Evolutionary conservation across 2,888 invertebrate genomes (phyloP).

Genomic region (Augochlorella aurata): DNA sequence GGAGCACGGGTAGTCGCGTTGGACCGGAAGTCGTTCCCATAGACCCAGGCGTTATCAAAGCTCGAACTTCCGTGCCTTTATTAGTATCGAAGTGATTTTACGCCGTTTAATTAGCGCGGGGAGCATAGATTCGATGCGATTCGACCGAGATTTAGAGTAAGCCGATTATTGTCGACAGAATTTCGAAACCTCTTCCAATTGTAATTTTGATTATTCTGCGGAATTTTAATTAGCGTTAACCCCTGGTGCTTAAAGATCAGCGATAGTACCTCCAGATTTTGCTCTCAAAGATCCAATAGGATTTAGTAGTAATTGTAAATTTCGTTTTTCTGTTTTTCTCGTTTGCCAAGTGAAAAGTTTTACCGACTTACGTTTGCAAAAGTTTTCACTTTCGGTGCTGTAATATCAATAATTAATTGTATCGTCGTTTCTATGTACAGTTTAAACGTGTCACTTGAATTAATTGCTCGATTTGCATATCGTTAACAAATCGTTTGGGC

Average conservation of each 20-base stretch:
- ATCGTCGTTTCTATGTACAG: not conserved
- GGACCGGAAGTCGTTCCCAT: constrained; percentile 14
- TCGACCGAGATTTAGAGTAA: not conserved
- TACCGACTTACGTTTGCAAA: not conserved
- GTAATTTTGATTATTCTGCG: constrained; percentile 7
- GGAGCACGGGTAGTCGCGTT: constrained; percentile 13
- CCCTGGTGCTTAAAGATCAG: not conserved
- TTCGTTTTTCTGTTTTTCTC: not conserved
- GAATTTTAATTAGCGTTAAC: constrained; percentile 15
- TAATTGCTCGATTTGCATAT: not conserved
- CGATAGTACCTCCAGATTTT: not conserved
- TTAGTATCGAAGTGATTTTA: constrained; percentile 21
- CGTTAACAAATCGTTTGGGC: not conserved
- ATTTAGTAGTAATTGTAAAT: not conserved
- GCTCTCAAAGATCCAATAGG: not conserved
- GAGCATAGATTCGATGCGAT: constrained; percentile 6
- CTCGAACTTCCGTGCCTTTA: constrained; percentile 17
- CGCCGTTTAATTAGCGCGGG: constrained; percentile 21
- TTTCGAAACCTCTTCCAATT: not conserved
- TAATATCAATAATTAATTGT: not conserved
- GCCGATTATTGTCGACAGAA: constrained; percentile 16
- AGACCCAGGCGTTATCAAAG: constrained; percentile 41
- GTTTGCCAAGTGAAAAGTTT: not conserved
- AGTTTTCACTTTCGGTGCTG: not conserved
- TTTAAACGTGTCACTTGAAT: constrained; percentile 1